Evolutionary conservation across 2,113 vertebrate genomes (phyloP).

Genomic region (Chloebia gouldiae): DNA sequence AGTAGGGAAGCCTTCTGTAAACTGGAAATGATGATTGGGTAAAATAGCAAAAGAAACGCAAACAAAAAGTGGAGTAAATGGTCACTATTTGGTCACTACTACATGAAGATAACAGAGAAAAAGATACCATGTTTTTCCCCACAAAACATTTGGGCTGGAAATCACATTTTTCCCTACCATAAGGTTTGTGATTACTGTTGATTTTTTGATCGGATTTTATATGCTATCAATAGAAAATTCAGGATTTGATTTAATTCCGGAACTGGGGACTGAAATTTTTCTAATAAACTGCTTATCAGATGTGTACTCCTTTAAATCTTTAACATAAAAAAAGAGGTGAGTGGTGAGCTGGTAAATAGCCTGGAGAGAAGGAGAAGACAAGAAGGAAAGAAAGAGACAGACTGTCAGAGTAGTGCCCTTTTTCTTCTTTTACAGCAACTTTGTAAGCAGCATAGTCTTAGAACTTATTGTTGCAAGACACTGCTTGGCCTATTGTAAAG

Average conservation of each 20-base stretch:
- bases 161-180: neutral
- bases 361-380: neutral
- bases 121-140: rapidly evolving
- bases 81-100: neutral
- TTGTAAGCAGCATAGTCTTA: neutral
- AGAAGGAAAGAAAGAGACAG: neutral
- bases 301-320: neutral
- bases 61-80: neutral
- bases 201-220: neutral
- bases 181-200: neutral
- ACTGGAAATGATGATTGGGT: neutral
- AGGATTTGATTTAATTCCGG: neutral
- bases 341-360: neutral
- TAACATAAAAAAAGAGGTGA: neutral
- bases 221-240: neutral
- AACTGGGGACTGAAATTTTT: neutral
- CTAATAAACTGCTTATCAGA: neutral
- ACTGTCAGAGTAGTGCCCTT: neutral
- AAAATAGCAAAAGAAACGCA: neutral
- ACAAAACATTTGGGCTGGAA: neutral
- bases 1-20: neutral
- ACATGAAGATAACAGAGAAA: neutral
- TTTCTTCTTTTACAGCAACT: neutral
- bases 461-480: neutral
- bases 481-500: neutral